Conservation (phyloP, 2,888 invertebrate species). For the Pycnomerus fuliginosus region DNA sequence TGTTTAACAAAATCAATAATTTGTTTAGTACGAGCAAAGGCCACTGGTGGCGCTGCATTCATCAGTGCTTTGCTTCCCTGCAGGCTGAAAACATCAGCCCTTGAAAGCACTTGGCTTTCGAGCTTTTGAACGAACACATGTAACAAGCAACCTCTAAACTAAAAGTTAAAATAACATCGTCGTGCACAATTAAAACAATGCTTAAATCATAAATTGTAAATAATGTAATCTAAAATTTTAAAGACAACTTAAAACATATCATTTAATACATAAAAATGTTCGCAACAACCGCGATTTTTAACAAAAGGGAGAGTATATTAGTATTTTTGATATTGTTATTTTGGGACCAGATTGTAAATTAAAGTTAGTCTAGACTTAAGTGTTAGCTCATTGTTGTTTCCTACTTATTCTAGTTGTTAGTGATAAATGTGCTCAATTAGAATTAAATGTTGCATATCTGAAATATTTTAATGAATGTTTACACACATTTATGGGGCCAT, state of each 20-base stretch:
- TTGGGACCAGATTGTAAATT: constrained; percentile 40
- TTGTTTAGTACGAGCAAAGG: constrained; percentile 10
- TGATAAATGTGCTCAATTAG: constrained; percentile 41
- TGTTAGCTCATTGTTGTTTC: constrained; percentile 38
- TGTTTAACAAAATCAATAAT: constrained; percentile 23
- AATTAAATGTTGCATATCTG: constrained; percentile 38
- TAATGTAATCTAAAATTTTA: constrained; percentile 26
- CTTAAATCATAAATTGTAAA: constrained; percentile 22
- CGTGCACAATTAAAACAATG: constrained; percentile 26
- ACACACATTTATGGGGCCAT: constrained; percentile 36
- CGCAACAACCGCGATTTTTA: constrained; percentile 18
- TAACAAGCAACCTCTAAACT: constrained; percentile 20
- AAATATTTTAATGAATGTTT: constrained; percentile 34
- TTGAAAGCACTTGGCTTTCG: constrained; percentile 27
- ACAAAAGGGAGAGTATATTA: constrained; percentile 36
- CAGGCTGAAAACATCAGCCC: constrained; percentile 23
- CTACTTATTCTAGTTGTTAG: constrained; percentile 35
- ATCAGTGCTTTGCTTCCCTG: constrained; percentile 7
- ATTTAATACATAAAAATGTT: constrained; percentile 16
- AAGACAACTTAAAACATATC: constrained; percentile 20
- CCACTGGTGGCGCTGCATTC: constrained; percentile 26
- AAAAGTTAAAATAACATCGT: constrained; percentile 29
- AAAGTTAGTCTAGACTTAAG: constrained; percentile 33
- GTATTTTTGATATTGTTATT: constrained; percentile 45
- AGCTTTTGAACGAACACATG: constrained; percentile 29